Evolutionary conservation across 92 coral and sea anemone genomes (phyloP).

Genomic region (Parazoanthus atlanticus): DNA sequence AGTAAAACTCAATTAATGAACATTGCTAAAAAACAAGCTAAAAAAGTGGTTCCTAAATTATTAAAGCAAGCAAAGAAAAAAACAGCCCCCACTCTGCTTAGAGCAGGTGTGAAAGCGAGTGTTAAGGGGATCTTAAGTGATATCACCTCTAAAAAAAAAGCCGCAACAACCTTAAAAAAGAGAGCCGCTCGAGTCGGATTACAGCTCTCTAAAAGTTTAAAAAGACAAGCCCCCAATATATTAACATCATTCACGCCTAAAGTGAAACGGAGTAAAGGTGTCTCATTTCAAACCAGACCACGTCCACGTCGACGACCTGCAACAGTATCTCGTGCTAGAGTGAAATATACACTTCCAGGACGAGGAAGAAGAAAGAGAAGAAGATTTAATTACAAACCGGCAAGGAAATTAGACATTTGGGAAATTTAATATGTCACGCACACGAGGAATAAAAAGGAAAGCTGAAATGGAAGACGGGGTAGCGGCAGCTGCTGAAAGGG

Average conservation of each 20-base stretch:
- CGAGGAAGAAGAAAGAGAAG: neutral
- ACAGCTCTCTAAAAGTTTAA: neutral
- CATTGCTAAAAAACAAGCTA: too few relatives aligned
- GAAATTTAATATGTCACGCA: too few relatives aligned
- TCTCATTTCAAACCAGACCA: neutral
- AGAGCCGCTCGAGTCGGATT: neutral
- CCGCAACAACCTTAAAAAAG: neutral
- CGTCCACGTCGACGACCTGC: neutral
- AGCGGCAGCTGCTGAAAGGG: neutral
- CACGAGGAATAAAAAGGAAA: too few relatives aligned
- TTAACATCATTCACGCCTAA: slow-evolving; percentile 23
- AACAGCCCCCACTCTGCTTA: neutral
- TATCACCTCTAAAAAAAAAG: neutral
- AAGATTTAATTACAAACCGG: neutral
- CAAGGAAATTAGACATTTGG: neutral
- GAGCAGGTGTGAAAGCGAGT: neutral
- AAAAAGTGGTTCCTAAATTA: neutral
- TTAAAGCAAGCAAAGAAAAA: neutral
- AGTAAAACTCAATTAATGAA: neutral
- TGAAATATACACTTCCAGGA: neutral
- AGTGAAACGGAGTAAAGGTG: slow-evolving; percentile 34
- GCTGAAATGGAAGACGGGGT: neutral
- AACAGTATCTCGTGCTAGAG: neutral
- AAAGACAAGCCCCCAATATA: slow-evolving; percentile 6
- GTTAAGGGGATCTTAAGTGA: neutral